Evolutionary conservation across 2,113 vertebrate species (phyloP).

Genomic region (Antechinus stuartii): DNA sequence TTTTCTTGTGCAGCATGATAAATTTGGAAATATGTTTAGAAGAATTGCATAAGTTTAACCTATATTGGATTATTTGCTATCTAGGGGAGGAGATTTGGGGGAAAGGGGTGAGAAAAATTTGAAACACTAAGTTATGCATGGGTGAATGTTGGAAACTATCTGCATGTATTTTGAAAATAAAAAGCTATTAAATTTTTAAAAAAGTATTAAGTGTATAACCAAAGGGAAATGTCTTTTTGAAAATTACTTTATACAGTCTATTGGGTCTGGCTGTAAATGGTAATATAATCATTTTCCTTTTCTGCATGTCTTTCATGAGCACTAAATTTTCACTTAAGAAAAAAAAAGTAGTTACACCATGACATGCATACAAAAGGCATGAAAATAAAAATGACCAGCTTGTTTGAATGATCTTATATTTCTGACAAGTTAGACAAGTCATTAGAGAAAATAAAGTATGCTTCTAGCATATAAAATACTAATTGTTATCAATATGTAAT

Average conservation of each 20-base stretch:
- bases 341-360: constrained; percentile 8
- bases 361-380: constrained; percentile 26
- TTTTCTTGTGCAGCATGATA: too few species aligned
- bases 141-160: too few species aligned
- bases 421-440: constrained; percentile 41
- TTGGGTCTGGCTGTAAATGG: neutral
- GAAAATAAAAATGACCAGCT: constrained; percentile 46
- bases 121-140: too few species aligned
- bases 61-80: too few species aligned
- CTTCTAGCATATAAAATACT: neutral
- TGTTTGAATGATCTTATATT: constrained; percentile 55
- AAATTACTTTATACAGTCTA: neutral
- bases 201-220: neutral
- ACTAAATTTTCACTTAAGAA: constrained; percentile 50
- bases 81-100: too few species aligned
- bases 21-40: too few species aligned
- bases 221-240: neutral
- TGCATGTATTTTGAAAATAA: too few species aligned
- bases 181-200: too few species aligned
- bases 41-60: too few species aligned
- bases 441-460: constrained; percentile 39
- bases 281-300: neutral
- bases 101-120: too few species aligned
- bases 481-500: neutral
- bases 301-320: neutral